Conservation (phyloP, 2,113 vertebrate species). For the Psittacula cyanocephala region DNA sequence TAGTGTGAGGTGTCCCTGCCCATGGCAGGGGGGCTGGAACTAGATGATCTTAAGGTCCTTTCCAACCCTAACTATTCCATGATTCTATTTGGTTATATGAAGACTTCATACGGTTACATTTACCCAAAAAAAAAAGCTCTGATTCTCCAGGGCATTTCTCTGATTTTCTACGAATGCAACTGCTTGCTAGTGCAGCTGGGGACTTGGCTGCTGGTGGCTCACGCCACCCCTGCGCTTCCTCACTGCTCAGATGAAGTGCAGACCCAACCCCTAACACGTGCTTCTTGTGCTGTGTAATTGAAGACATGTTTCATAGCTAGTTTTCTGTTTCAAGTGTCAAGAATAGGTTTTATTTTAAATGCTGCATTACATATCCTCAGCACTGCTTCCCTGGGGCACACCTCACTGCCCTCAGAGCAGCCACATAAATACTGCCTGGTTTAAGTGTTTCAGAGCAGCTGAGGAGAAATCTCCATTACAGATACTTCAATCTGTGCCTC, state of each 20-base stretch:
- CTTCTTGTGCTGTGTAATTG: neutral
- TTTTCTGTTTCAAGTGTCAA: neutral
- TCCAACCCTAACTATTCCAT: too few species aligned
- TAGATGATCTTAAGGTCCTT: too few species aligned
- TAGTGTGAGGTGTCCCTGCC: too few species aligned
- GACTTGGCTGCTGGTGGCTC: rapidly evolving
- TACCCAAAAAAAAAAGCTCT: neutral
- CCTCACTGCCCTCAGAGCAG: neutral
- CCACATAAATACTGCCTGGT: neutral
- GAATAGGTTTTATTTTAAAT: neutral
- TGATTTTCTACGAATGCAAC: neutral
- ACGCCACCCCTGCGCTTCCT: neutral
- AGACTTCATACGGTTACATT: neutral
- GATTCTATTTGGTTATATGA: neutral
- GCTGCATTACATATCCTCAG: neutral
- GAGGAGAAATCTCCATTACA: neutral
- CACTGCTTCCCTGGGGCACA: neutral
- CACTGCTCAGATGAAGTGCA: neutral
- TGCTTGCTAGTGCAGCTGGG: neutral
- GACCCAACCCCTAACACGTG: neutral
- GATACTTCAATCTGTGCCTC: neutral
- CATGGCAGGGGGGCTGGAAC: too few species aligned
- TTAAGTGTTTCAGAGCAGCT: neutral
- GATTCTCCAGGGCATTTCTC: neutral
- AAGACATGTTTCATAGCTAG: neutral